Base-by-base conservation (phyloP, 2,888 invertebrate species). In the Cataglyphis livida region DNA sequence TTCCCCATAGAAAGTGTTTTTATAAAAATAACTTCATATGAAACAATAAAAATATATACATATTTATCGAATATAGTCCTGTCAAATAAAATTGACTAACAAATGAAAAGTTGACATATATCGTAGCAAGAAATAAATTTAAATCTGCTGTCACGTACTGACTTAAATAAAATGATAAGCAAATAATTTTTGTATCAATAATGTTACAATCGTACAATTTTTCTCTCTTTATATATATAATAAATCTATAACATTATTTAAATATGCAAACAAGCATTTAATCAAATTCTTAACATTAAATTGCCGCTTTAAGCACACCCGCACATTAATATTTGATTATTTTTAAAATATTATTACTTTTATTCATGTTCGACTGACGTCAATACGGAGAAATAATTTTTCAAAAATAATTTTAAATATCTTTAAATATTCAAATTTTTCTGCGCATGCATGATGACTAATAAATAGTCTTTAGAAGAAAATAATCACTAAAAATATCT, bases 211-310 rank as follows among this genome's bases (percentile, higher is more conserved):
- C n/a, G 12, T 48, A 48, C 3, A 68, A 48, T 10, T 12, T 28
- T 38, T 38, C 38, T 54, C 25, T 54, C 18, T 21, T 57, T 3
- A 28, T 28, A 28, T 28, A 48, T 18, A 15, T 48, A 48, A 18
- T 15, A 38, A 48, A 48, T 48, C 3, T 44, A 0, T 32, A 48
- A 48, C 12, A n/a, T 68, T 59, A 57, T 71, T 10, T 25, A 59
- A 51, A 51, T 51, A 51, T 18, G 18, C 1, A 48, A 48, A 5
- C 51, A 73, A 41, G n/a, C 6, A 38, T n/a, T n/a, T 18, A 10
- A 71, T 28, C 7, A 41, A 59, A 73, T 73, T 73, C 4, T 73
- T 38, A 59, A 71, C 12, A 57, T 15, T 57, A 48, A 48, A 48
- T 6, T 48, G 44, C 1, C 18, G 6, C 15, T 48, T 48, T 48